A percentile compares a stretch with the other conserved stretches of the same genome.
Evolutionary conservation across 2,113 vertebrate genomes (phyloP).

Genomic region (Cryptomyrus ogoouensis): DNA sequence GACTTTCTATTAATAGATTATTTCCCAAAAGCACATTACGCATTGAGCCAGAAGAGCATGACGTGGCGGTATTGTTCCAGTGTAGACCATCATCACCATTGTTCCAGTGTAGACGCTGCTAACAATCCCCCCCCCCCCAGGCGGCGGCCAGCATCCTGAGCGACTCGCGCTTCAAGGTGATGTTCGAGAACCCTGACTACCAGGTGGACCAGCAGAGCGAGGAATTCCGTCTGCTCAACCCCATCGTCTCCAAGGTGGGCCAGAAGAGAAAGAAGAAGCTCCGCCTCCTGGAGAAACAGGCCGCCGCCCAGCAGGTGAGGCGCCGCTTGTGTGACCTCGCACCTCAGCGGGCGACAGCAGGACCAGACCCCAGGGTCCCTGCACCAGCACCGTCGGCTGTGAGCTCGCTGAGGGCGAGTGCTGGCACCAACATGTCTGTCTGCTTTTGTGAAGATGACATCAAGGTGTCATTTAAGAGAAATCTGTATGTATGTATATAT

Average conservation of each 20-base stretch:
- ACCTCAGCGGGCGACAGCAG: background rate
- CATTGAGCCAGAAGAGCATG: background rate
- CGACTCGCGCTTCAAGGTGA: conserved; percentile 92
- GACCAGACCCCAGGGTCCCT: too few relatives aligned
- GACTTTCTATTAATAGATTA: background rate
- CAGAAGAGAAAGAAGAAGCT: conserved; percentile 86
- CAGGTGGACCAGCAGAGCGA: conserved; percentile 93
- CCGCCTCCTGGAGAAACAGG: conserved; percentile 64
- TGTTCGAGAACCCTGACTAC: conserved; percentile 97
- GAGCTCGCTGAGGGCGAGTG: background rate
- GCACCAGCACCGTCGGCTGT: background rate
- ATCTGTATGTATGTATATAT: too few relatives aligned
- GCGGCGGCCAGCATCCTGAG: conserved; percentile 76
- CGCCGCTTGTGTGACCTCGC: background rate
- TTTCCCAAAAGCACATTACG: background rate
- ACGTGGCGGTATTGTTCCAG: background rate
- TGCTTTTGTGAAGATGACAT: background rate
- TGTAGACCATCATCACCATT: background rate
- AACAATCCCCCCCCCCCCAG: conserved; percentile 47
- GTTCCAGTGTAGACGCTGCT: background rate
- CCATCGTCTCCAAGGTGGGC: conserved; percentile 88
- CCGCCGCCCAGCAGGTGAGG: conserved; percentile 59
- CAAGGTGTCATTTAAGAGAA: too few relatives aligned
- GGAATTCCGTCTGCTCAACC: conserved; percentile 91
- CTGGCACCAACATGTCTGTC: background rate